phyloP scores from a whole-genome alignment of 2,113 vertebrate genomes.

The Notarius quadriscutis region DNA sequence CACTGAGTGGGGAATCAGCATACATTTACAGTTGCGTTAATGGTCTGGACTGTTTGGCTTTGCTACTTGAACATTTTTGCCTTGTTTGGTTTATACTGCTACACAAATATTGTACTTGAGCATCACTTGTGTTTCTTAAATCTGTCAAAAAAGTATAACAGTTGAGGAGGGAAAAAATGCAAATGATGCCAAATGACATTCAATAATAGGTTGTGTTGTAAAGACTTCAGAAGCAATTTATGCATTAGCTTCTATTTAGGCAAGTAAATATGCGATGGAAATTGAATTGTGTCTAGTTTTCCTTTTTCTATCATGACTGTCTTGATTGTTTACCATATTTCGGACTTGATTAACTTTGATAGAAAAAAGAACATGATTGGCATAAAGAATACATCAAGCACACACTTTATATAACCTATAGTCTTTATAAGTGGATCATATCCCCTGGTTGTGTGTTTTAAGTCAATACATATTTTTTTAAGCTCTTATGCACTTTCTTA shows the following conservation, averaged over 20 bases:
- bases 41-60: constrained; percentile 18
- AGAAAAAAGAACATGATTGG: background rate
- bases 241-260: constrained; percentile 14
- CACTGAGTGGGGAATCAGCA: constrained; percentile 21
- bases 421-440: constrained; percentile 50
- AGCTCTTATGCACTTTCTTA: constrained; percentile 49
- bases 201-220: constrained; percentile 2
- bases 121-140: background rate
- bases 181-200: background rate
- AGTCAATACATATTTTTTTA: constrained; percentile 51
- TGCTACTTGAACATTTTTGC: constrained; percentile 34
- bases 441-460: constrained; percentile 47
- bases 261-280: background rate
- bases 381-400: background rate
- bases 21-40: constrained; percentile 50
- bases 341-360: constrained; percentile 28
- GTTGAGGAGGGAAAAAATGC: background rate
- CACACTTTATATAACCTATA: constrained; percentile 34
- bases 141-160: background rate
- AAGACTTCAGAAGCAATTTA: constrained; percentile 14
- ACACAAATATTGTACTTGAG: background rate
- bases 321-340: constrained; percentile 38
- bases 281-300: constrained; percentile 26
- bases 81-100: constrained; percentile 9
- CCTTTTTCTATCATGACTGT: background rate